Evolutionary conservation across 2,888 invertebrate species (phyloP).

Genomic region (Lasioglossum villosulum): DNA sequence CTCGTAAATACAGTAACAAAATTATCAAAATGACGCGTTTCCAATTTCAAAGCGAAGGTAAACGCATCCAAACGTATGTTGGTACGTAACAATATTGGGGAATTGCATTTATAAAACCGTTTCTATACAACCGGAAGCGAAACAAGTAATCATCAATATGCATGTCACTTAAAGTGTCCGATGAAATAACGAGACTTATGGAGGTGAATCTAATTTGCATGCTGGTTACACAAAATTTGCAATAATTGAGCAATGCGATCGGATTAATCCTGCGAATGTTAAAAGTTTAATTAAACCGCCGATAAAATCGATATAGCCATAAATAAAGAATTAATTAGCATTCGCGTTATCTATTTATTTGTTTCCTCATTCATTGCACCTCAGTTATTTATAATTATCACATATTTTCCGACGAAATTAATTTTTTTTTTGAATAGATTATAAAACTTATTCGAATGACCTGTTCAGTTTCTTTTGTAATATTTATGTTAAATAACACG

Average conservation of each 20-base stretch:
- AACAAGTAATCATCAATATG: conserved; percentile 28
- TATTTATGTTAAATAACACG: too few species aligned
- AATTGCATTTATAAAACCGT: conserved; percentile 9
- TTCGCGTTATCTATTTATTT: not conserved
- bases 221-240: conserved; percentile 12
- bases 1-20: not conserved
- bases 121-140: not conserved
- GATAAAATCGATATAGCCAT: not conserved
- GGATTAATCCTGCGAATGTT: not conserved
- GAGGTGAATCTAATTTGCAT: not conserved
- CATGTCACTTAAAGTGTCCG: conserved; percentile 12
- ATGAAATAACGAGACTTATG: conserved; percentile 20
- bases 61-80: not conserved
- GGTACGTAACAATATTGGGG: not conserved
- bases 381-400: not conserved
- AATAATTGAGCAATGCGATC: not conserved
- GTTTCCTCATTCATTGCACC: not conserved
- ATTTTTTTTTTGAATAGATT: not conserved
- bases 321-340: conserved; percentile 8
- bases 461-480: too few species aligned
- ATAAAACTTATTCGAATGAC: not conserved
- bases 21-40: not conserved
- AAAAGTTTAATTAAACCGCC: conserved; percentile 26
- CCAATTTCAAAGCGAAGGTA: not conserved
- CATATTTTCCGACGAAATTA: not conserved